A percentile compares a stretch with the other conserved stretches of the same genome.
These are phyloP conservation scores for Sylvia borin DNA, from an alignment of 2,797 vertebrate genomes.

Conservation along the genomic window DNA sequence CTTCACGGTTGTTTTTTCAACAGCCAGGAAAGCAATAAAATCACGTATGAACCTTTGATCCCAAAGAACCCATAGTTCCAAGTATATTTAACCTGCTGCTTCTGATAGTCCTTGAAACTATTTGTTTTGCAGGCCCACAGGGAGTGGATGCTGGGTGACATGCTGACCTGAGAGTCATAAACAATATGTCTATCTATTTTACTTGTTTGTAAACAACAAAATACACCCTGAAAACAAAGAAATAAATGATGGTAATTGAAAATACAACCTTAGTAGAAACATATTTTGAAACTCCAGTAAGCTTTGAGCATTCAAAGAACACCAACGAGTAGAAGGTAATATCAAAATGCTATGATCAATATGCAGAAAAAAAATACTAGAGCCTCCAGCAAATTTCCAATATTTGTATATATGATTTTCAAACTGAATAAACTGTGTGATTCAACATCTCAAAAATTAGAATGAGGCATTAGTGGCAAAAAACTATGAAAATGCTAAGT, in stretches of 20 bases:
- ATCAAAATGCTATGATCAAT: background rate
- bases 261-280: background rate
- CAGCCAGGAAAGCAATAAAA: background rate
- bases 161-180: background rate
- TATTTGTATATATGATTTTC: background rate
- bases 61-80: background rate
- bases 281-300: background rate
- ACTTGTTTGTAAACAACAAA: background rate
- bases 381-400: background rate
- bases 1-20: background rate
- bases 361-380: background rate
- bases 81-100: background rate
- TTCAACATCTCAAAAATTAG: background rate
- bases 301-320: background rate
- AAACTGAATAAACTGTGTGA: background rate
- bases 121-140: background rate
- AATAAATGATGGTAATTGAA: background rate
- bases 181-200: background rate
- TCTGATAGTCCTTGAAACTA: background rate
- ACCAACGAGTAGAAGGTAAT: background rate
- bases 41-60: background rate
- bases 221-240: background rate
- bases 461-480: background rate
- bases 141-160: background rate
- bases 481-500: background rate